These are phyloP conservation scores for Mastigias papua DNA, from an alignment of 30 jellyfish, hydroid and myxozoan genomes.

Conservation along the genomic window DNA sequence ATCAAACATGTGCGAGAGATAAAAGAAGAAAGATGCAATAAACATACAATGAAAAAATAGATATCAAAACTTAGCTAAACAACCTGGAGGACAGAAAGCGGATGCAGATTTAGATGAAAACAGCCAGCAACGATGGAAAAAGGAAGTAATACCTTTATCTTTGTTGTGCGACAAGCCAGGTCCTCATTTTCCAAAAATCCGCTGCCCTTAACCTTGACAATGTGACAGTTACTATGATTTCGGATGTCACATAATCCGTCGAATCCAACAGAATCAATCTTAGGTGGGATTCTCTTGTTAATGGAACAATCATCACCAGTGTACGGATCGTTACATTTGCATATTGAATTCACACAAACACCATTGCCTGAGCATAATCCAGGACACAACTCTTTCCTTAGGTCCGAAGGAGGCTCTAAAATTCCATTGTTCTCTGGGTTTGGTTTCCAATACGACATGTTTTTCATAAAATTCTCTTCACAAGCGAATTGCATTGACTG, in stretches of 20 bases:
- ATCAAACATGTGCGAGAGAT: no score
- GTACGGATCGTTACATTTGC: neutral
- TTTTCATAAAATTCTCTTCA: conserved; percentile 60
- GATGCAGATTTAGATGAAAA: no score
- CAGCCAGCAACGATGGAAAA: no score
- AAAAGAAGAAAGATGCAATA: no score
- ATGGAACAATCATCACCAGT: neutral
- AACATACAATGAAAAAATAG: no score
- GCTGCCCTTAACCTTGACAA: no score
- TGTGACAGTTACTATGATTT: no score
- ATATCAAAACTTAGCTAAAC: no score
- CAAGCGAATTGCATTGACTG: conserved; percentile 59
- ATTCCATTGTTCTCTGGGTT: conserved; percentile 24
- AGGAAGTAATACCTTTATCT: no score
- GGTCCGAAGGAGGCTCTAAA: conserved; percentile 67
- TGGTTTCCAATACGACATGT: conserved; percentile 45
- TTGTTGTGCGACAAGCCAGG: no score
- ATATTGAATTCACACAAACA: neutral
- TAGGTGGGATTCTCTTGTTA: neutral
- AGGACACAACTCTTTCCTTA: conserved; percentile 39
- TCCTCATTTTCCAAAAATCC: no score
- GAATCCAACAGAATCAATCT: neutral
- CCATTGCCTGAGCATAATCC: conserved; percentile 14
- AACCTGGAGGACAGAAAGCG: no score
- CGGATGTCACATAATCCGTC: neutral